Percentiles rank a stretch among this genome's conserved stretches.
phyloP scores from a whole-genome alignment of 2,888 invertebrate species.

The Bedellia somnulentella region DNA sequence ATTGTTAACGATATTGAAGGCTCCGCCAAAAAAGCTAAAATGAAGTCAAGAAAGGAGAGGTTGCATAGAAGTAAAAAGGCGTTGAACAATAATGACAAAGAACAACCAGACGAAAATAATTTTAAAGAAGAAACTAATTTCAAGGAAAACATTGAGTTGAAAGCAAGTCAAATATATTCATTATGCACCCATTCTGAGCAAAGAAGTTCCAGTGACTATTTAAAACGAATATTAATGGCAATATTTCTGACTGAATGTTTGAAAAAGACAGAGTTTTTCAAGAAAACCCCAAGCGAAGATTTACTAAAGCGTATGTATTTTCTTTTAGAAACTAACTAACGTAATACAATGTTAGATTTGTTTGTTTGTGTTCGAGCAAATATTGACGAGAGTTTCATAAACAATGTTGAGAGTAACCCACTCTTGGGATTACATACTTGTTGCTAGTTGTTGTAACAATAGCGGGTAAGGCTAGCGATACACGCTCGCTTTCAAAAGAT shows the following conservation, averaged over 20 bases:
- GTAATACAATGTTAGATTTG: too few species aligned
- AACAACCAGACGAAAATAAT: slow-evolving; percentile 24
- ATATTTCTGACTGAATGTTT: slow-evolving; percentile 73
- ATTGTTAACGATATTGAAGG: slow-evolving; percentile 40
- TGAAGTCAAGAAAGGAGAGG: slow-evolving; percentile 42
- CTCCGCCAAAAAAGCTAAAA: slow-evolving; percentile 32
- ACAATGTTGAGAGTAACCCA: too few species aligned
- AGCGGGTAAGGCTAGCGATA: too few species aligned
- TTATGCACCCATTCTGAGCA: slow-evolving; percentile 67
- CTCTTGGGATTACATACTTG: too few species aligned
- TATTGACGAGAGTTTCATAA: too few species aligned
- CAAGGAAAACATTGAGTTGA: slow-evolving; percentile 32
- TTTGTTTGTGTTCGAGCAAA: too few species aligned
- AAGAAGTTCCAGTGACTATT: slow-evolving; percentile 67
- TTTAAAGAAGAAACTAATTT: slow-evolving; percentile 26
- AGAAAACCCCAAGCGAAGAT: too few species aligned
- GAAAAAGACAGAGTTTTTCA: slow-evolving; percentile 68
- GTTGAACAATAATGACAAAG: slow-evolving; percentile 22
- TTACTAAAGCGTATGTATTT: too few species aligned
- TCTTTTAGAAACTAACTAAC: too few species aligned
- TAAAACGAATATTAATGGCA: slow-evolving; percentile 77
- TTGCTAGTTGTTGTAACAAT: too few species aligned
- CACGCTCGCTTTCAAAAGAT: too few species aligned
- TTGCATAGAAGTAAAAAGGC: slow-evolving; percentile 37
- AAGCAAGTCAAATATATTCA: slow-evolving; percentile 57